These are phyloP conservation scores for Psittacara wagleri DNA, from an alignment of 2,113 vertebrate species.

Conservation along the genomic window DNA sequence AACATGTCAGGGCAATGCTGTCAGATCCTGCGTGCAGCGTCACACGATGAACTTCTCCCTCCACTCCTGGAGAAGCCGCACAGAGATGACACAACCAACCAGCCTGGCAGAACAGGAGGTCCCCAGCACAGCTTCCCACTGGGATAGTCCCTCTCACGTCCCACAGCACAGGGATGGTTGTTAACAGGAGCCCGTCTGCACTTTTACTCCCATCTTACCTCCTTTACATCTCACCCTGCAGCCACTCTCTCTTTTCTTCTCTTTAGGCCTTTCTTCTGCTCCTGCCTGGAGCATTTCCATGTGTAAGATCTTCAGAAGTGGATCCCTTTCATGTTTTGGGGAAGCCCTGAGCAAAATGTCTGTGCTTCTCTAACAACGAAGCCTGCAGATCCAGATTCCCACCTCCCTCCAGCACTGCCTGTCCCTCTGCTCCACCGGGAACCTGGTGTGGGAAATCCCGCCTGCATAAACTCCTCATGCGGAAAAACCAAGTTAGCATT, in stretches of 20 bases:
- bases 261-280: neutral
- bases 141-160: neutral
- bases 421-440: neutral
- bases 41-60: neutral
- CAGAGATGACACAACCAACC: neutral
- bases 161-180: rapidly evolving
- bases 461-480: neutral
- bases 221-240: neutral
- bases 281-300: neutral
- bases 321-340: neutral
- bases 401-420: neutral
- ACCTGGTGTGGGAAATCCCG: neutral
- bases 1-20: rapidly evolving
- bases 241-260: neutral
- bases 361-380: neutral
- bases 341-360: neutral
- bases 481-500: neutral
- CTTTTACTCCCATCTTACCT: neutral
- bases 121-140: neutral
- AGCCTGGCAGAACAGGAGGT: neutral
- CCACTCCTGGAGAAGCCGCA: neutral
- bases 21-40: neutral
- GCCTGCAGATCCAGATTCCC: neutral
- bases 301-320: neutral
- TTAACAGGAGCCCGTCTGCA: neutral